These are phyloP conservation scores for Murina feae DNA, from an alignment of 2,113 vertebrate species.

Conservation along the genomic window DNA sequence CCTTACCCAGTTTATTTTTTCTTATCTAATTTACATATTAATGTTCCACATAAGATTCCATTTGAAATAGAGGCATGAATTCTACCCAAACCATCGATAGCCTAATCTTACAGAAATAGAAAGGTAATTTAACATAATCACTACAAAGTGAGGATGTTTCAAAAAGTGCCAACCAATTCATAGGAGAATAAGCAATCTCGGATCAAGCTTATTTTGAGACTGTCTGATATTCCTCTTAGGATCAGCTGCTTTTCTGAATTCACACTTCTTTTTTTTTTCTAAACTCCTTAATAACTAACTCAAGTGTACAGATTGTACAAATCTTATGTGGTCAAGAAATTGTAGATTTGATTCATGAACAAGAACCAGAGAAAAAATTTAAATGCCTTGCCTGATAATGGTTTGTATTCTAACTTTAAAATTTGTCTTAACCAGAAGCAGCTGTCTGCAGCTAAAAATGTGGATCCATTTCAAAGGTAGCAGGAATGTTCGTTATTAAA, in stretches of 20 bases:
- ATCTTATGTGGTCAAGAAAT: constrained; percentile 3
- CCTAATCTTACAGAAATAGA: constrained; percentile 37
- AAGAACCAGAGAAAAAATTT: not conserved
- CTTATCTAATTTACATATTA: constrained; percentile 57
- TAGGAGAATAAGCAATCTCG: constrained; percentile 6
- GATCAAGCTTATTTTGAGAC: constrained; percentile 28
- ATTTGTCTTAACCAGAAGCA: not conserved
- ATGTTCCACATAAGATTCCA: constrained; percentile 39
- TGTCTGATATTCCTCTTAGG: not conserved
- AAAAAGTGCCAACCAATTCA: not conserved
- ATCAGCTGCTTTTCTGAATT: constrained; percentile 48
- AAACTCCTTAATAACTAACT: not conserved
- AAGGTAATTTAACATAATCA: constrained; percentile 26
- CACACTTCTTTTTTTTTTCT: constrained; percentile 28
- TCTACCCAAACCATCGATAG: constrained; percentile 8
- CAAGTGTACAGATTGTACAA: not conserved
- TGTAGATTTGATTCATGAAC: not conserved
- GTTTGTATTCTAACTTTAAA: constrained; percentile 33
- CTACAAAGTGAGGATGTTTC: not conserved
- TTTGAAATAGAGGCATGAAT: constrained; percentile 35
- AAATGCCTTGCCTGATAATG: not conserved
- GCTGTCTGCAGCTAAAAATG: not conserved
- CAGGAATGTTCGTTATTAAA: not conserved
- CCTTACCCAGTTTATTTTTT: not conserved
- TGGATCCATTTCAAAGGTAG: not conserved